Conservation (phyloP, 2,888 invertebrate genomes). For the Pediacus dermestoides region DNA sequence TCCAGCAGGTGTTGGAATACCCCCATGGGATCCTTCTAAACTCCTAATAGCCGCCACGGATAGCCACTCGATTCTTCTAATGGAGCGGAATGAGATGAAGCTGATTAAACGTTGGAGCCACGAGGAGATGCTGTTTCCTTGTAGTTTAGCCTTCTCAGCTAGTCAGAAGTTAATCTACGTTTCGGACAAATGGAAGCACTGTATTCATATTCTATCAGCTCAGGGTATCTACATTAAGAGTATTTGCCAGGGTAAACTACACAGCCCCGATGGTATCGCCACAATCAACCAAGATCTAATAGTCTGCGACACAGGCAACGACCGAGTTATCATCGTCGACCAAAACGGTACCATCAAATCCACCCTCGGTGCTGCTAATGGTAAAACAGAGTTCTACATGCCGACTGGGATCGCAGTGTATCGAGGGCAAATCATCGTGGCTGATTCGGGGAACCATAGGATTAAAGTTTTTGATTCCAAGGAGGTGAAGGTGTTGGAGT, state of each 20-base stretch:
- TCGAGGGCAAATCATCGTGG: constrained; percentile 53
- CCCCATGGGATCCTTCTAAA: constrained; percentile 61
- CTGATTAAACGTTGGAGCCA: constrained; percentile 53
- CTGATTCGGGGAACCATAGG: constrained; percentile 71
- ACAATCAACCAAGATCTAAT: constrained; percentile 55
- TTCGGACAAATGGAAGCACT: constrained; percentile 67
- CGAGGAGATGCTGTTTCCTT: constrained; percentile 60
- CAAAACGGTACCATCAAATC: constrained; percentile 60
- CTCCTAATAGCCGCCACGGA: constrained; percentile 64
- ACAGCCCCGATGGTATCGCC: constrained; percentile 72
- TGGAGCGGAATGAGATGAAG: constrained; percentile 44
- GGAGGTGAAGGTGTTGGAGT: constrained; percentile 58
- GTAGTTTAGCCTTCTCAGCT: constrained; percentile 59
- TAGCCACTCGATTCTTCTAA: constrained; percentile 35
- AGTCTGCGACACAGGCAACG: constrained; percentile 76
- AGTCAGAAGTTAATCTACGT: constrained; percentile 58
- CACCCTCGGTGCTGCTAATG: constrained; percentile 56
- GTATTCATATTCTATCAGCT: constrained; percentile 65
- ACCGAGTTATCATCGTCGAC: constrained; percentile 60
- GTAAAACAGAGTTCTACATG: constrained; percentile 55
- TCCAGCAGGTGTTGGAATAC: constrained; percentile 65
- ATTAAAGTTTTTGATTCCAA: constrained; percentile 55
- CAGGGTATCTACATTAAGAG: constrained; percentile 58
- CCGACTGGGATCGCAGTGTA: constrained; percentile 69
- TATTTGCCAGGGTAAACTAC: constrained; percentile 62